Conservation (phyloP, 1,140 invertebrate species). For the Pogonognathellus flavescens region DNA sequence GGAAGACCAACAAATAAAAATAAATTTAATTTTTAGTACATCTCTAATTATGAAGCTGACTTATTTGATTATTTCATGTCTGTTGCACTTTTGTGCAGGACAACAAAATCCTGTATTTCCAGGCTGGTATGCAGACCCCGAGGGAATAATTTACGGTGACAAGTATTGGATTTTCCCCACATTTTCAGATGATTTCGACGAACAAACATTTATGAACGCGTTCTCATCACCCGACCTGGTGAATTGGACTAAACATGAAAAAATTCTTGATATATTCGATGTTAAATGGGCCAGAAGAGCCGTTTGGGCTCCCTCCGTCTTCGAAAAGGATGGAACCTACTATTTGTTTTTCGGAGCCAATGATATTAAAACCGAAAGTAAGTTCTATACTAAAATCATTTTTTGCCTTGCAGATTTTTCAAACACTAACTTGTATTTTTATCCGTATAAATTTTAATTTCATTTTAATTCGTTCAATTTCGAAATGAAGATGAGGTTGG, state of each 20-base stretch:
- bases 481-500: conserved; percentile 2
- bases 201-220: not conserved
- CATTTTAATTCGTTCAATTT: not conserved
- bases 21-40: no score
- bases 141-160: conserved; percentile 45
- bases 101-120: conserved; percentile 46
- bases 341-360: conserved; percentile 53
- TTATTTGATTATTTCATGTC: no score
- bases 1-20: no score
- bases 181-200: not conserved
- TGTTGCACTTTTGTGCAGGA: no score
- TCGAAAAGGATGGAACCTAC: conserved; percentile 45
- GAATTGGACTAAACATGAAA: not conserved
- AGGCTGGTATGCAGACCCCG: conserved; percentile 50
- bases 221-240: not conserved
- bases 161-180: conserved; percentile 49
- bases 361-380: conserved; percentile 1
- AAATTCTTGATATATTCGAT: conserved; percentile 6
- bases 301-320: conserved; percentile 53
- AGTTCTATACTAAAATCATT: not conserved
- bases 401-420: not conserved
- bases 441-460: not conserved
- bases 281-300: conserved; percentile 42
- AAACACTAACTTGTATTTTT: not conserved
- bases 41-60: no score